Evolutionary conservation across 2,888 invertebrate genomes (phyloP).

Genomic region (Drosophila fulvimacula): DNA sequence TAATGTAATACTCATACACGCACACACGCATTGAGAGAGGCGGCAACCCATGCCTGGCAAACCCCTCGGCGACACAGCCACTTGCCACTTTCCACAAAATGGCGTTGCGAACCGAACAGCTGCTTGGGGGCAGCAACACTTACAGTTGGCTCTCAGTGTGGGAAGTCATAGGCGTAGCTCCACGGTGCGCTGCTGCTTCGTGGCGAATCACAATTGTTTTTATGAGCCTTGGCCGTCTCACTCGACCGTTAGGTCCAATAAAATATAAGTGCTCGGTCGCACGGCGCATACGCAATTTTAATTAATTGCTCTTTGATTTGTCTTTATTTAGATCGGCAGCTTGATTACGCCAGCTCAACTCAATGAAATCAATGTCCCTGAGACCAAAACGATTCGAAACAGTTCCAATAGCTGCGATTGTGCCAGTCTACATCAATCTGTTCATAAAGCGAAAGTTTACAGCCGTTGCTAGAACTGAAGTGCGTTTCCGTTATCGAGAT

Average conservation of each 20-base stretch:
- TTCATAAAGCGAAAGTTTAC: neutral
- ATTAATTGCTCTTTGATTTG: slow-evolving; percentile 10
- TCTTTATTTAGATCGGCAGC: neutral
- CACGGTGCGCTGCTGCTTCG: neutral
- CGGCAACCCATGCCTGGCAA: neutral
- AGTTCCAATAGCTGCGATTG: neutral
- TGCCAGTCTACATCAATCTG: neutral
- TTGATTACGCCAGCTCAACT: neutral
- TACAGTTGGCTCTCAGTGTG: neutral
- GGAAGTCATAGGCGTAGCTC: neutral
- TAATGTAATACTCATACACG: neutral
- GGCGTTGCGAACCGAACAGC: slow-evolving; percentile 48
- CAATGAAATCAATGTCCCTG: neutral
- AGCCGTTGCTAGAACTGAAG: neutral
- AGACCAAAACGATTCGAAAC: neutral
- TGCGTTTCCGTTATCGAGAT: neutral
- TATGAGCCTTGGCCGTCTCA: neutral
- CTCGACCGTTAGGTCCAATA: neutral
- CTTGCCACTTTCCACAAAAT: slow-evolving; percentile 1
- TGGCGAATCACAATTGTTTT: slow-evolving; percentile 2
- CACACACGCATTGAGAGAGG: neutral
- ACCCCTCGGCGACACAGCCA: neutral
- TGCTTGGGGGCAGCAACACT: slow-evolving; percentile 28
- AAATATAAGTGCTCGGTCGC: neutral
- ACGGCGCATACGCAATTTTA: slow-evolving; percentile 10